Evolutionary conservation across 1,140 invertebrate species (phyloP).

Genomic region (Ericerus pela): DNA sequence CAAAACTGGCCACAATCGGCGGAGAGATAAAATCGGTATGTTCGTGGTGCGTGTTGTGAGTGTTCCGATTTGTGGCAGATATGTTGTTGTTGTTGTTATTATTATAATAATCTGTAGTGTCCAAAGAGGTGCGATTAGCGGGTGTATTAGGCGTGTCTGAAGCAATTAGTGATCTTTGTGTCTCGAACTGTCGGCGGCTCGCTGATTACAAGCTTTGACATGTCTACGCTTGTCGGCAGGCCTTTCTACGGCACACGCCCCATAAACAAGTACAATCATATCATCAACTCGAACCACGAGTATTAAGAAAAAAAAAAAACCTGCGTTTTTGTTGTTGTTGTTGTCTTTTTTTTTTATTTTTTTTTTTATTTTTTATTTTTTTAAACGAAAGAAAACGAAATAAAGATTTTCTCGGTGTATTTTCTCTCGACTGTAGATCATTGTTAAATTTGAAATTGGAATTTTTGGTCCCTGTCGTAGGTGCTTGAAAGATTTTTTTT

Average conservation of each 20-base stretch:
- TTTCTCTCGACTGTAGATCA: too few relatives aligned
- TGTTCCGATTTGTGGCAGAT: slow-evolving; percentile 8
- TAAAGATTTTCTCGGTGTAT: too few relatives aligned
- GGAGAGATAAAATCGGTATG: slow-evolving; percentile 3
- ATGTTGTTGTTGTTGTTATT: slow-evolving; percentile 9
- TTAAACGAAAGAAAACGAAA: too few relatives aligned
- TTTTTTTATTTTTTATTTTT: too few relatives aligned
- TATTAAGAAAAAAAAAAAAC: not conserved
- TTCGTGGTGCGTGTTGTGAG: slow-evolving; percentile 1
- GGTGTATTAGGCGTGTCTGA: slow-evolving; percentile 10
- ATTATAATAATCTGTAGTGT: slow-evolving; percentile 9
- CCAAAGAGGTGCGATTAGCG: slow-evolving; percentile 11
- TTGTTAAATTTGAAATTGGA: too few relatives aligned
- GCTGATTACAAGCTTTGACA: slow-evolving; percentile 9
- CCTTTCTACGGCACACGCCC: slow-evolving; percentile 10
- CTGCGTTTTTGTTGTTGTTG: not conserved
- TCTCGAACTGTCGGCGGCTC: slow-evolving; percentile 10
- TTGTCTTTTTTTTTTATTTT: too few relatives aligned
- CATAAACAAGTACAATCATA: slow-evolving; percentile 10
- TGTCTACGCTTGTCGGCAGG: slow-evolving; percentile 9
- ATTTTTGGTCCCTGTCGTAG: too few relatives aligned
- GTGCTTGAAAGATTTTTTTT: too few relatives aligned
- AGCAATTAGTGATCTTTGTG: slow-evolving; percentile 12
- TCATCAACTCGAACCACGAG: not conserved
- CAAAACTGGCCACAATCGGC: too few relatives aligned